Evolutionary conservation across 2,797 vertebrate species (phyloP).

Genomic region (Gephyroberyx darwinii): DNA sequence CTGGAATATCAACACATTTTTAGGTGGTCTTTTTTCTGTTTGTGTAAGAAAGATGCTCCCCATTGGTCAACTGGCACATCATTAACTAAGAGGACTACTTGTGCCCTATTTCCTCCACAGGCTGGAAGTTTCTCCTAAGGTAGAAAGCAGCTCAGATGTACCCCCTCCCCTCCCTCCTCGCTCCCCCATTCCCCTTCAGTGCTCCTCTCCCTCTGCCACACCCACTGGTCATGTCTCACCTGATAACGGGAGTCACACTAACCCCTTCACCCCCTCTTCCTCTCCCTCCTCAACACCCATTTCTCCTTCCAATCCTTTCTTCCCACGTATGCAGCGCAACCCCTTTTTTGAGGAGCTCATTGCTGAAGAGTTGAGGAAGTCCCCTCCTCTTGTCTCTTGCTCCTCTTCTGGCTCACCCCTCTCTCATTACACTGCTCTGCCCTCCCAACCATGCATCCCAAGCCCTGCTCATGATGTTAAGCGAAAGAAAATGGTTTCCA

Average conservation of each 20-base stretch:
- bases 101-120: constrained; percentile 95
- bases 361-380: constrained; percentile 88
- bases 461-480: constrained; percentile 33
- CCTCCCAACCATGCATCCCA: constrained; percentile 51
- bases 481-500: constrained; percentile 51
- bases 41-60: constrained; percentile 69
- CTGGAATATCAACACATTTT: constrained; percentile 39
- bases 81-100: constrained; percentile 92
- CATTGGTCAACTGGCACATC: constrained; percentile 72
- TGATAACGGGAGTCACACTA: constrained; percentile 78
- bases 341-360: constrained; percentile 95
- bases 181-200: constrained; percentile 75
- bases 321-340: constrained; percentile 88
- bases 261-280: constrained; percentile 78
- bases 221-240: constrained; percentile 75
- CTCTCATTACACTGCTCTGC: constrained; percentile 75
- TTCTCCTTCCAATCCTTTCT: constrained; percentile 91
- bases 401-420: constrained; percentile 81
- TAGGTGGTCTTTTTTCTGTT: constrained; percentile 59
- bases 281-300: constrained; percentile 80
- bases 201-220: constrained; percentile 74
- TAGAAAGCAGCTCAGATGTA: constrained; percentile 93
- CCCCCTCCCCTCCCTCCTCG: constrained; percentile 82
- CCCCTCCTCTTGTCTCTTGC: constrained; percentile 85
- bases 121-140: constrained; percentile 98